Conservation (phyloP, 2,888 invertebrate genomes). For the Mystacides longicornis region DNA sequence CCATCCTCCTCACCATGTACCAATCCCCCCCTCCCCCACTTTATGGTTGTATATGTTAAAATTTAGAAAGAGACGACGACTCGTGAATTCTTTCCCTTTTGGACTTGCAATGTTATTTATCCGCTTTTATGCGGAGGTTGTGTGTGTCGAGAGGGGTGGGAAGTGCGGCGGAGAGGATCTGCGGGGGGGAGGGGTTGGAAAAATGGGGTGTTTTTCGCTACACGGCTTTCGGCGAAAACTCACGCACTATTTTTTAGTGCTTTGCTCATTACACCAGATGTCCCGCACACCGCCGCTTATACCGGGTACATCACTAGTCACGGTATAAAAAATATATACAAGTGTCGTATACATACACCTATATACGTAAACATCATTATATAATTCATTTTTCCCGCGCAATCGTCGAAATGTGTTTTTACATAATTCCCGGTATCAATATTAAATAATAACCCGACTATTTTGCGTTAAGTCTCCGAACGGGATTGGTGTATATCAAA, state of each 20-base stretch:
- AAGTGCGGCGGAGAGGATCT: not conserved
- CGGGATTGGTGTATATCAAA: constrained; percentile 14
- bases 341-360: not conserved
- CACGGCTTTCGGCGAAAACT: constrained; percentile 26
- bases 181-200: constrained; percentile 18
- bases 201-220: constrained; percentile 27
- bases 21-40: constrained; percentile 7
- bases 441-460: not conserved
- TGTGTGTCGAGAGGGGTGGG: too few species aligned
- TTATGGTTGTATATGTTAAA: constrained; percentile 21
- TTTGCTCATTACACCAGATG: constrained; percentile 57
- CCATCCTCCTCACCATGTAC: not conserved
- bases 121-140: constrained; percentile 9
- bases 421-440: not conserved
- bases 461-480: constrained; percentile 10
- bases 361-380: not conserved
- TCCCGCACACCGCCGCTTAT: constrained; percentile 37
- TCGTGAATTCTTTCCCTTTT: constrained; percentile 19
- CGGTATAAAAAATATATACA: not conserved
- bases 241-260: constrained; percentile 60
- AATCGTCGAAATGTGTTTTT: constrained; percentile 3
- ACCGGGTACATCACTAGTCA: not conserved
- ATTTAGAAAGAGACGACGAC: constrained; percentile 22
- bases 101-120: constrained; percentile 26
- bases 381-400: constrained; percentile 10